A percentile compares a stretch with the other conserved stretches of the same genome.
Conservation (phyloP, 2,888 invertebrate genomes). For the Leptinotarsa tumamoca region DNA sequence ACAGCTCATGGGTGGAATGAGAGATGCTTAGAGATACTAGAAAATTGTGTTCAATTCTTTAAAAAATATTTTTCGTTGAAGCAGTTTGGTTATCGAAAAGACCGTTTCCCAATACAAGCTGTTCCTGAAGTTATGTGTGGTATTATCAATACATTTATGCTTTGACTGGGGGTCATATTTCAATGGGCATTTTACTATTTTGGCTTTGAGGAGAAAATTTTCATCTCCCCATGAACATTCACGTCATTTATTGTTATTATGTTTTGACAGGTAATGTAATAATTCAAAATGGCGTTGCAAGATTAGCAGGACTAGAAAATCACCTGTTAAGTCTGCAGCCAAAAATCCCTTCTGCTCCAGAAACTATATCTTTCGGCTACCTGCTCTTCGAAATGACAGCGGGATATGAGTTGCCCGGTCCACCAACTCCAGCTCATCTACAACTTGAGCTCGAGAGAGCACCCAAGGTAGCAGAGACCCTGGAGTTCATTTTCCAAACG, state of each 20-base stretch:
- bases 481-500: conserved; percentile 82
- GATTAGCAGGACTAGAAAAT: conserved; percentile 89
- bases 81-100: too few species aligned
- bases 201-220: too few species aligned
- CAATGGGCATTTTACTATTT: too few species aligned
- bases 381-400: conserved; percentile 93
- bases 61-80: too few species aligned
- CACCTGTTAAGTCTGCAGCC: conserved; percentile 82
- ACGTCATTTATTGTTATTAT: background rate
- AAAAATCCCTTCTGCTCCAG: conserved; percentile 69
- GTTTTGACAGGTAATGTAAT: conserved; percentile 92
- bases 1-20: too few species aligned
- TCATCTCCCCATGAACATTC: too few species aligned
- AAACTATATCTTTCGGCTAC: conserved; percentile 82
- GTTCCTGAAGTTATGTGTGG: too few species aligned
- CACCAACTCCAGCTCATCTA: conserved; percentile 81
- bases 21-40: too few species aligned
- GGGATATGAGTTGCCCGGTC: conserved; percentile 82
- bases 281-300: conserved; percentile 91
- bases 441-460: conserved; percentile 76
- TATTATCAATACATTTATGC: too few species aligned
- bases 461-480: conserved; percentile 83
- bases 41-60: too few species aligned
- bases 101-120: too few species aligned
- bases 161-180: too few species aligned